A percentile compares a stretch with the other conserved stretches of the same genome.
Conservation (phyloP, 92 coral and sea anemone genomes). For the Palythoa grandiflora region DNA sequence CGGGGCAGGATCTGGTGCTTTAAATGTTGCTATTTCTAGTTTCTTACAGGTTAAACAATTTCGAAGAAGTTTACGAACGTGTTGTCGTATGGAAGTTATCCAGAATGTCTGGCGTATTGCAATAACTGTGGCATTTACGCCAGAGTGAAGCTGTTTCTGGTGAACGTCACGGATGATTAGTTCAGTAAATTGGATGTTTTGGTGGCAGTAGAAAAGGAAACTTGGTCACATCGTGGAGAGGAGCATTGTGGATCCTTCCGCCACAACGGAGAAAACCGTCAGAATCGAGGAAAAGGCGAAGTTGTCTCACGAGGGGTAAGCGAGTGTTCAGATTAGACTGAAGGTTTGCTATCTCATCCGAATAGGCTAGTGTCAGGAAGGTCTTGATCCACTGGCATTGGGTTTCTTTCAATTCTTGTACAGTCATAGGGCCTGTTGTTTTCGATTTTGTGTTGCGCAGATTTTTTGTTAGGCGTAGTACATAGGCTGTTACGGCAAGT, state of each 20-base stretch:
- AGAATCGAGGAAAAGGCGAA: conserved; percentile 56
- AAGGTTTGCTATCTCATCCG: conserved; percentile 42
- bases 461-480: conserved; percentile 36
- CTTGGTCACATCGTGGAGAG: conserved; percentile 41
- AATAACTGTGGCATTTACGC: conserved; percentile 60
- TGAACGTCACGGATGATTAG: conserved; percentile 52
- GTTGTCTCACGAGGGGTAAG: conserved; percentile 49
- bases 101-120: conserved; percentile 62
- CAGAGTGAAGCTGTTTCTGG: conserved; percentile 57
- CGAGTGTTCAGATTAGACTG: conserved; percentile 1
- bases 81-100: conserved; percentile 48
- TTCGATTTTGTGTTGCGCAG: conserved; percentile 11
- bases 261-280: conserved; percentile 59
- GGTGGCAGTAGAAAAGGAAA: conserved; percentile 57
- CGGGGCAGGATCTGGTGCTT: conserved; percentile 36
- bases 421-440: conserved; percentile 44
- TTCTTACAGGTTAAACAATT: conserved; percentile 60
- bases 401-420: not conserved
- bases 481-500: conserved; percentile 36
- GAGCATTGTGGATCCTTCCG: conserved; percentile 70
- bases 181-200: conserved; percentile 50
- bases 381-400: conserved; percentile 39
- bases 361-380: conserved; percentile 21
- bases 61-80: conserved; percentile 42
- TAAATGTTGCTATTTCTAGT: conserved; percentile 34